phyloP scores from a whole-genome alignment of 2,888 invertebrate species.

The Drosophila barbarae region DNA sequence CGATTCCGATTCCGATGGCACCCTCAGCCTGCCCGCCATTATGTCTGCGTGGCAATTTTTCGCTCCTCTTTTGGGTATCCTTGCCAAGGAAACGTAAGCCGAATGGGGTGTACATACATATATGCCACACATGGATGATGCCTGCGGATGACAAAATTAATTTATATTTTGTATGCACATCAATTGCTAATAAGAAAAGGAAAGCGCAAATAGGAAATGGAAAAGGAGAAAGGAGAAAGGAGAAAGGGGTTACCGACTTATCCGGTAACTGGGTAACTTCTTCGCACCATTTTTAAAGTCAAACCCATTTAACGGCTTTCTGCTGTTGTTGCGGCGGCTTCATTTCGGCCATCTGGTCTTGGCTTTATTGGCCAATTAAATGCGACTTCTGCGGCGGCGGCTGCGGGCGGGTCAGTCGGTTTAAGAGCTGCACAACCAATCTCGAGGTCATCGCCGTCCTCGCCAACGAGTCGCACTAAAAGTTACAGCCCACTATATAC shows the following conservation, averaged over 20 bases:
- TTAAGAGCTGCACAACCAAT: constrained; percentile 37
- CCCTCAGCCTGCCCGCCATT: constrained; percentile 23
- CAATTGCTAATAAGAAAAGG: constrained; percentile 37
- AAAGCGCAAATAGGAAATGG: neutral
- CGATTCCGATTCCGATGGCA: neutral
- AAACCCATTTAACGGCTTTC: constrained; percentile 22
- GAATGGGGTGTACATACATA: neutral
- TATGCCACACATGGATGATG: neutral
- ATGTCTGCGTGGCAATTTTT: constrained; percentile 36
- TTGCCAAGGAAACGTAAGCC: constrained; percentile 10
- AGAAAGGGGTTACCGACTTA: neutral
- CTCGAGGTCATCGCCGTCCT: constrained; percentile 30
- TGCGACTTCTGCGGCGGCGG: constrained; percentile 12
- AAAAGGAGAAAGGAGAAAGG: neutral
- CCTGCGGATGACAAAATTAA: constrained; percentile 45
- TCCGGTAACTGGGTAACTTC: neutral
- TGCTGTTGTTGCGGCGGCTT: constrained; percentile 1
- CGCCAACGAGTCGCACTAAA: constrained; percentile 30
- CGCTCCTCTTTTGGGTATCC: neutral
- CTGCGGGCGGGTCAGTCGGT: constrained; percentile 12
- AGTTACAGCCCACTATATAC: constrained; percentile 23
- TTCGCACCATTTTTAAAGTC: constrained; percentile 16
- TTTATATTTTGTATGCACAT: constrained; percentile 46
- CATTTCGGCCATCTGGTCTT: constrained; percentile 18
- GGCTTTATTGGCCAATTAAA: constrained; percentile 38